Evolutionary conservation across 2,113 vertebrate species (phyloP).

Genomic region (Lycocorax pyrrhopterus): DNA sequence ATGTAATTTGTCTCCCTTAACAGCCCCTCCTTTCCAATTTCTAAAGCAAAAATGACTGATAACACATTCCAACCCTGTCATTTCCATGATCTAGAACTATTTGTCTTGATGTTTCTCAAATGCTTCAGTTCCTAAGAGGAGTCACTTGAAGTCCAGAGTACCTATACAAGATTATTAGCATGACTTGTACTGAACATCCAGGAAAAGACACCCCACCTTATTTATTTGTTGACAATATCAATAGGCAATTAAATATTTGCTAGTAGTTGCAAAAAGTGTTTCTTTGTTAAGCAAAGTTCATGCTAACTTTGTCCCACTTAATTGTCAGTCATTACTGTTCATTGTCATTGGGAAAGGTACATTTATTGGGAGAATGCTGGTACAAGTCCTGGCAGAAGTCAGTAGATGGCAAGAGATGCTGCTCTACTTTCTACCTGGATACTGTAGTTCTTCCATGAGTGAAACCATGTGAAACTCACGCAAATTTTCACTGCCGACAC

Average conservation of each 20-base stretch:
- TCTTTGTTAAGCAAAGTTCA: neutral
- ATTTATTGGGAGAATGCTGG: neutral
- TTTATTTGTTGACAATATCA: neutral
- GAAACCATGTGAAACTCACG: neutral
- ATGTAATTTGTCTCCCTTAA: neutral
- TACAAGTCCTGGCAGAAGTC: neutral
- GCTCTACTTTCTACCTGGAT: neutral
- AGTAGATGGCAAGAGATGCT: neutral
- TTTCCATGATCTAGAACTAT: neutral
- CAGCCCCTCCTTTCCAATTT: neutral
- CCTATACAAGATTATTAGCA: neutral
- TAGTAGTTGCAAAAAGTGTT: neutral
- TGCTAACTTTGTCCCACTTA: neutral
- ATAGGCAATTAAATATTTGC: conserved; percentile 3
- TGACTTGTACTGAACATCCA: neutral
- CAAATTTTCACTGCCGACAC: neutral
- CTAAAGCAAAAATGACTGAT: neutral
- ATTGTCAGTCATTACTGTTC: neutral
- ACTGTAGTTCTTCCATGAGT: neutral
- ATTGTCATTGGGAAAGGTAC: neutral
- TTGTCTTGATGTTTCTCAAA: neutral
- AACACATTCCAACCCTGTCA: neutral
- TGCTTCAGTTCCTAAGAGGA: neutral
- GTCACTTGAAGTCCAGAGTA: neutral
- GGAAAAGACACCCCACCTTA: neutral